Evolutionary conservation across 1,140 invertebrate species (phyloP).

Genomic region (honey bee (Apis mellifera)): DNA sequence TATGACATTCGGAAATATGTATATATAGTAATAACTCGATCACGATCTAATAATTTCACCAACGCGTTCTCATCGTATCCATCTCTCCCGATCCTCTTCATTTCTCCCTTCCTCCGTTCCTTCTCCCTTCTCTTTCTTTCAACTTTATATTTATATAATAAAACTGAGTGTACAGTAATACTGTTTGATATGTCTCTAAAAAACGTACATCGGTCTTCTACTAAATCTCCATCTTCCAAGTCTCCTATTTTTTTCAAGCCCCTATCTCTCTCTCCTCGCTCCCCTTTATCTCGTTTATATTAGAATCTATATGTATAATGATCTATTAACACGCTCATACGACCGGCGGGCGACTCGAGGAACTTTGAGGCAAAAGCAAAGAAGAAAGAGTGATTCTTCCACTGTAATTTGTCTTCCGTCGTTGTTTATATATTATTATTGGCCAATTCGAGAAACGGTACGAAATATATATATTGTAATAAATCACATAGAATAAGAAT

Average conservation of each 20-base stretch:
- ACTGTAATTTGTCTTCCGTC: not conserved
- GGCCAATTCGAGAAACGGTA: not conserved
- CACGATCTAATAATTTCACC: not conserved
- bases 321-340: constrained; percentile 39
- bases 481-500: not conserved
- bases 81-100: too few species aligned
- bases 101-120: constrained; percentile 4
- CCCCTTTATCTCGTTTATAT: constrained; percentile 58
- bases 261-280: constrained; percentile 20
- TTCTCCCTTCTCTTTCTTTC: constrained; percentile 2
- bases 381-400: constrained; percentile 23
- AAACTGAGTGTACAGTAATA: constrained; percentile 78
- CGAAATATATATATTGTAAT: too few species aligned
- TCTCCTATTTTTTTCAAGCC: not conserved
- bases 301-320: constrained; percentile 61
- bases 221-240: constrained; percentile 16
- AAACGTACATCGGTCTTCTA: constrained; percentile 67
- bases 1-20: constrained; percentile 76
- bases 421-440: not conserved
- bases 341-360: constrained; percentile 64
- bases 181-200: constrained; percentile 80
- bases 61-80: not conserved
- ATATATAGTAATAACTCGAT: constrained; percentile 48
- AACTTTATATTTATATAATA: constrained; percentile 67
- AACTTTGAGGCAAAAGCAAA: constrained; percentile 59